Evolutionary conservation across 2,113 vertebrate genomes (phyloP), one percentile per base, ranked within the genome.

Genomic region (Aleadryas rufinucha): DNA sequence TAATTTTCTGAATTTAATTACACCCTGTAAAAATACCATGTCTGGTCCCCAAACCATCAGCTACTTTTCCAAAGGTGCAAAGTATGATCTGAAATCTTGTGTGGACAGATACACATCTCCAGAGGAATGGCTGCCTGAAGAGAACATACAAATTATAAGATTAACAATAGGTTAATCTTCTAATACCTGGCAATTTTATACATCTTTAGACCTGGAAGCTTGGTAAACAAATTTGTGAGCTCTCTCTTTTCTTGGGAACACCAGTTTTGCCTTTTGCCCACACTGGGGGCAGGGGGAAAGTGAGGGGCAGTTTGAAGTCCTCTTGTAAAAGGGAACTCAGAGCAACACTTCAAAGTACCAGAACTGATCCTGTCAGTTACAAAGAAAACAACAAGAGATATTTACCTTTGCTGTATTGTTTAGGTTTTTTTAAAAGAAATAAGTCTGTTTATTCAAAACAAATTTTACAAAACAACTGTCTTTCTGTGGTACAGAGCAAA

Each of bases 391-490:
- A 94, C 45, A 60, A 63, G 37, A 85, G 11, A 92, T 19, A 77
- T 50, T 82, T 50, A 89, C 23, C 30, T 87, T 87, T 72, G 64
- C 23, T 69, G 15, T 84, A 68, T 47, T 72, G n/a, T 60, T 87
- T 49, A 56, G 7, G 0, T 22, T 87, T 96, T 94, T 94, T 86
- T 61, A 88, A 63, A 97, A 89, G 60, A 97, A 96, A 88, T 84
- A 95, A 86, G 68, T 96, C 95, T 88, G 54, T 98, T 98, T 98
- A 98, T 98, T 98, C 97, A 94, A 98, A 98, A 98, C 81, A 95
- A 78, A 82, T 96, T 97, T 97, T 97, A 97, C 95, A 87, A 96
- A 97, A 97, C 93, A 96, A 97, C 33, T 52, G 89, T 95, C 68
- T 94, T 96, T 93, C 95, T 97, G 79, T 95, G 87, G 85, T 97